These are phyloP conservation scores for Myotis findleyi DNA, from an alignment of 2,797 vertebrate genomes.

Conservation along the genomic window DNA sequence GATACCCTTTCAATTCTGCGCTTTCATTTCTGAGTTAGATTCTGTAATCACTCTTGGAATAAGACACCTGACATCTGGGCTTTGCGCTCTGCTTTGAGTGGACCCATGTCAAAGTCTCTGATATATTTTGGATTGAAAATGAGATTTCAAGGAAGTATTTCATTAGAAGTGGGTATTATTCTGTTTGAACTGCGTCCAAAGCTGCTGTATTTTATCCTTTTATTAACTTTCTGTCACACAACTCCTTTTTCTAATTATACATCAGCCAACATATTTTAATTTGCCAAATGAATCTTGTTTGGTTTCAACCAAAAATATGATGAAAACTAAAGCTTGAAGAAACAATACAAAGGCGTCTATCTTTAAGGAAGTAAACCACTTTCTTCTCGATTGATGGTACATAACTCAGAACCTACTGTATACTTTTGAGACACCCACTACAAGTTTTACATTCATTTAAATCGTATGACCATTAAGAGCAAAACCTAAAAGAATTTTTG, in stretches of 20 bases:
- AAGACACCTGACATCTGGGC: slow-evolving; percentile 44
- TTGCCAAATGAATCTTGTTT: slow-evolving; percentile 33
- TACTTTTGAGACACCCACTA: not conserved
- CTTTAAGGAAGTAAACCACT: not conserved
- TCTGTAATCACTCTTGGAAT: slow-evolving; percentile 21
- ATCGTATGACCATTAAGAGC: not conserved
- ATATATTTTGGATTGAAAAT: slow-evolving; percentile 64
- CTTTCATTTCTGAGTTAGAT: slow-evolving; percentile 36
- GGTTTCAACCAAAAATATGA: not conserved
- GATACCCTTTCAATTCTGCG: not conserved
- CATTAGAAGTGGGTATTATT: slow-evolving; percentile 39
- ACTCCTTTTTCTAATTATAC: slow-evolving; percentile 33
- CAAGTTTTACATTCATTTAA: not conserved
- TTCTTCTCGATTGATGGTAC: not conserved
- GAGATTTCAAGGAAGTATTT: slow-evolving; percentile 68
- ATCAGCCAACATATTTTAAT: slow-evolving; percentile 9
- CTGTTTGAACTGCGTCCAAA: slow-evolving; percentile 28
- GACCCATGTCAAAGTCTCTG: not conserved
- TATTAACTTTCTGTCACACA: slow-evolving; percentile 57
- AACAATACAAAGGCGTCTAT: not conserved
- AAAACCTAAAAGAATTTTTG: not conserved
- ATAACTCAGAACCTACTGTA: not conserved
- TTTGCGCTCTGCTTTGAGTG: not conserved
- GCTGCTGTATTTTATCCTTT: slow-evolving; percentile 27
- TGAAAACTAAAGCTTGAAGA: slow-evolving; percentile 14